Evolutionary conservation across 2,797 vertebrate genomes (phyloP).

Genomic region (Fratercula arctica): DNA sequence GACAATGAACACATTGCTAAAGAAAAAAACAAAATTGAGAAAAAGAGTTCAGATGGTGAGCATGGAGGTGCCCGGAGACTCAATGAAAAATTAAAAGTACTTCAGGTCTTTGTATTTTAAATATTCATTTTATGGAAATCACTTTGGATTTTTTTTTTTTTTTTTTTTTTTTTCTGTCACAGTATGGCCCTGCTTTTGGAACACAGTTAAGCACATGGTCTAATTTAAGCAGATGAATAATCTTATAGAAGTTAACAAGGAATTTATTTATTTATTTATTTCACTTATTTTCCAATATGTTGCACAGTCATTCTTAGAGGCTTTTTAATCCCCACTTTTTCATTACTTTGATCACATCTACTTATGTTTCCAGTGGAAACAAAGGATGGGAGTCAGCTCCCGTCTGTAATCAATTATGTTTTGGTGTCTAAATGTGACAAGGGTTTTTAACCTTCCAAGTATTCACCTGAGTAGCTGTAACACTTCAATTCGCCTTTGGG

Average conservation of each 20-base stretch:
- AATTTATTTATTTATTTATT: background rate
- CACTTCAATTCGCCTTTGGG: background rate
- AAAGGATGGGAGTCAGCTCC: background rate
- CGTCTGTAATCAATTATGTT: background rate
- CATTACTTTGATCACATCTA: background rate
- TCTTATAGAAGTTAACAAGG: background rate
- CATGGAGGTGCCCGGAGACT: background rate
- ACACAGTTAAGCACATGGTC: background rate
- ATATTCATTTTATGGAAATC: background rate
- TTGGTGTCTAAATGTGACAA: background rate
- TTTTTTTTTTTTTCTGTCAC: background rate
- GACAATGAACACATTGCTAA: background rate
- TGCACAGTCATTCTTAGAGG: background rate
- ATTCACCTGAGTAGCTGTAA: background rate
- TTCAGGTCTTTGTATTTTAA: background rate
- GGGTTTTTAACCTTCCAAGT: background rate
- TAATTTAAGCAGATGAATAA: background rate
- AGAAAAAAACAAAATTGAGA: background rate
- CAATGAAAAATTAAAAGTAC: background rate
- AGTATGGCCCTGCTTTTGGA: background rate
- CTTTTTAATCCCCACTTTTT: background rate
- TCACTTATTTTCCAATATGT: background rate
- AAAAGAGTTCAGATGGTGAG: background rate
- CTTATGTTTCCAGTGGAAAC: background rate
- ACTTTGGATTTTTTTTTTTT: background rate